Percentiles rank a stretch among this genome's conserved stretches.
Evolutionary conservation across 2,113 vertebrate genomes (phyloP).

Genomic region (Mola mola): DNA sequence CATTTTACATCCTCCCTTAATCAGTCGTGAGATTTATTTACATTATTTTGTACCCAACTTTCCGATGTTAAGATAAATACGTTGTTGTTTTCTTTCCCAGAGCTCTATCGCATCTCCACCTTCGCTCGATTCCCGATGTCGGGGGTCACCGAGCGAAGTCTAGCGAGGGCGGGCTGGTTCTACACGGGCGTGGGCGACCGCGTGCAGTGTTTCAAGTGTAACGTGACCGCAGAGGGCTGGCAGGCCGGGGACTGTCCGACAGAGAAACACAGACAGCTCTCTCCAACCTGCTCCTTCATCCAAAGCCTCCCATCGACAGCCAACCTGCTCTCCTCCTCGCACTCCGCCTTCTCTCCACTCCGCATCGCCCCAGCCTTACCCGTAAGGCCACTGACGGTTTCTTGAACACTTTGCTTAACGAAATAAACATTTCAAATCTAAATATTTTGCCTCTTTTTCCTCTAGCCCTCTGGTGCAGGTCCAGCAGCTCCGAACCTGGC

Average conservation of each 20-base stretch:
- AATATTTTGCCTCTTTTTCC: slow-evolving; percentile 3
- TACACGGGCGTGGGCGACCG: slow-evolving; percentile 91
- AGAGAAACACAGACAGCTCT: slow-evolving; percentile 90
- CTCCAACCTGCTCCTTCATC: slow-evolving; percentile 90
- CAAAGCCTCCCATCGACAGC: slow-evolving; percentile 82
- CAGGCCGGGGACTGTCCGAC: slow-evolving; percentile 89
- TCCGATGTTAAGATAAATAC: not conserved
- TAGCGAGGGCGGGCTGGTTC: slow-evolving; percentile 95
- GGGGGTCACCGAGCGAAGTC: slow-evolving; percentile 87
- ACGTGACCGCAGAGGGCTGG: slow-evolving; percentile 91
- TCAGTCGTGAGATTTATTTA: not conserved
- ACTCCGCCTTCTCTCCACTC: slow-evolving; percentile 82
- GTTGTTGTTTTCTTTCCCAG: slow-evolving; percentile 70
- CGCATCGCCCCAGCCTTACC: slow-evolving; percentile 73
- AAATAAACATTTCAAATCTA: not conserved
- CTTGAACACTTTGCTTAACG: not conserved
- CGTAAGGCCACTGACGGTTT: no score
- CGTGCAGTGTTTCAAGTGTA: slow-evolving; percentile 94
- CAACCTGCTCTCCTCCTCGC: slow-evolving; percentile 82
- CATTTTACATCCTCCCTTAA: not conserved
- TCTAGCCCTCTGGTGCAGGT: slow-evolving; percentile 61
- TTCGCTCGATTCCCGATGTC: slow-evolving; percentile 87
- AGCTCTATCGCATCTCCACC: slow-evolving; percentile 93
- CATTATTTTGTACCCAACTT: not conserved
- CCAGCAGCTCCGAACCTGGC: slow-evolving; percentile 50